Percentiles rank a stretch among this genome's conserved stretches.
These are phyloP conservation scores for Drosophila nigritarsus DNA, from an alignment of 2,888 invertebrate genomes.

Conservation along the genomic window DNA sequence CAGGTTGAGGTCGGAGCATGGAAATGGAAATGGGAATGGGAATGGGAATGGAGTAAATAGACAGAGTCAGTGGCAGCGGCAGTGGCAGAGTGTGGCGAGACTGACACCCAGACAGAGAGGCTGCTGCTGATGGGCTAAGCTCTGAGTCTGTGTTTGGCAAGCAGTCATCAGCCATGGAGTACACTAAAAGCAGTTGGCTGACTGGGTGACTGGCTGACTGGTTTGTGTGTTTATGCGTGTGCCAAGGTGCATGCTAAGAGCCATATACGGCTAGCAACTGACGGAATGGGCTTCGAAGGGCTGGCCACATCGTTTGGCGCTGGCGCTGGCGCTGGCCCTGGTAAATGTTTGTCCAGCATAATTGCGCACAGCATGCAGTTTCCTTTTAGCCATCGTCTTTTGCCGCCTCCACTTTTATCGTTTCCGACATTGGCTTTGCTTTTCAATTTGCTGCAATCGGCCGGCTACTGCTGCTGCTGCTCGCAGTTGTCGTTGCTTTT, in stretches of 20 bases:
- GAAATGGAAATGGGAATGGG: neutral
- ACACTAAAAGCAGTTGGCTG: conserved; percentile 50
- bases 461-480: conserved; percentile 13
- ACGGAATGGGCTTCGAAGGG: neutral
- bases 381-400: conserved; percentile 27
- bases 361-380: conserved; percentile 81
- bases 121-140: conserved; percentile 12
- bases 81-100: neutral
- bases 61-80: neutral
- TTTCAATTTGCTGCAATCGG: conserved; percentile 60
- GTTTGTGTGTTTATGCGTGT: conserved; percentile 51
- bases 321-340: conserved; percentile 27
- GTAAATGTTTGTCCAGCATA: conserved; percentile 80
- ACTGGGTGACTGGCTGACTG: conserved; percentile 27
- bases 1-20: conserved; percentile 5
- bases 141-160: conserved; percentile 66
- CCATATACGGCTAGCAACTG: conserved; percentile 36
- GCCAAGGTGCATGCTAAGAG: conserved; percentile 79
- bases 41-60: neutral
- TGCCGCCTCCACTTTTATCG: conserved; percentile 23
- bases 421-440: conserved; percentile 37
- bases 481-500: conserved; percentile 6
- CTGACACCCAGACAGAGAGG: neutral
- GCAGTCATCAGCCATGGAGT: conserved; percentile 59
- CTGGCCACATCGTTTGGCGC: conserved; percentile 36